Base-by-base conservation (phyloP, 2,888 invertebrate genomes). In the Neoaliturus tenellus region DNA sequence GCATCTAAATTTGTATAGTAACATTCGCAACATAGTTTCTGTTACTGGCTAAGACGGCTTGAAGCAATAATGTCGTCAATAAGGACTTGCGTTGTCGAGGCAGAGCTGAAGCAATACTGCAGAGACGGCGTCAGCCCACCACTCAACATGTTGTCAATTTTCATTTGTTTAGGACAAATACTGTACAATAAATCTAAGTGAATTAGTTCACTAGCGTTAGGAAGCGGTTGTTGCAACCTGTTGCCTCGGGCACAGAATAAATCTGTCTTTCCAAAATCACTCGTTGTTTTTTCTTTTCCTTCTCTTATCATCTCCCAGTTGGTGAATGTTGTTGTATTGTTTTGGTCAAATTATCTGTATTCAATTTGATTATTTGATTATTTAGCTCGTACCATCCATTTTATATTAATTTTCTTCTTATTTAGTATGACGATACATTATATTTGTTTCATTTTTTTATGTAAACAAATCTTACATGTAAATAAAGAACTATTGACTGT, bases 221-320 rank as follows among this genome's bases (percentile, higher is more conserved):
- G 35, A 20, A 78, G 78, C 78, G 28, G 28, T 78, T 78, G 78
- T 78, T 78, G 78, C n/a, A n/a, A 20, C n/a, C 44, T 55, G 48
- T 55, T 33, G 12, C 23, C 2, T n/a, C 14, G 4, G 48, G 78
- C 48, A 31, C 55, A 55, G 78, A 78, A 55, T 78, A 78, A 78
- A 78, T 78, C 55, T 78, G 78, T 78, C 78, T 78, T 78, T 78
- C 78, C 78, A 78, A 78, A 78, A 55, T 12, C 31, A 55, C 6
- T 28, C 17, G 28, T 62, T 31, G 3, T 14, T 58, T 20, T 3
- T 14, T 39, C 12, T 12, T 8, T 39, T 39, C 39, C 39, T 8
- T 39, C 39, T 12, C 39, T 39, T n/a, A n/a, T n/a, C n/a, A n/a
- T n/a, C n/a, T n/a, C n/a, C n/a, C n/a, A n/a, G n/a, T n/a, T n/a